Evolutionary conservation across 2,888 invertebrate species (phyloP), one percentile per base, ranked within the genome.

Genomic region (Apomyelois bistriatella): DNA sequence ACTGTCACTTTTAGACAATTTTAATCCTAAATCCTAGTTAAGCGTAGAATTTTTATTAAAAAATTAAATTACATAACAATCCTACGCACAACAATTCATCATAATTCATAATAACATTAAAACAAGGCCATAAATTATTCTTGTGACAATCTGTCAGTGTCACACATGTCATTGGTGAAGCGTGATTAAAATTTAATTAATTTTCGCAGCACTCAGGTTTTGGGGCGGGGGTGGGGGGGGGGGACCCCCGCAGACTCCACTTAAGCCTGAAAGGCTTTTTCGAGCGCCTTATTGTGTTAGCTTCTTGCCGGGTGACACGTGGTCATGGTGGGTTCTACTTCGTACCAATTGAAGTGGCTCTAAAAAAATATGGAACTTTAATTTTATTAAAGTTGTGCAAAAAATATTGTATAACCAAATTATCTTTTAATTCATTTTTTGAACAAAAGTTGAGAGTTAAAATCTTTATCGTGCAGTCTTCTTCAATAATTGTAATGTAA

Each of bases 181-280:
- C 52, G 52, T 55, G 52, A 58, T 56, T 55, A 52, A 54, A 58
- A 58, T 55, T 55, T 58, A 58, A 58, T 58, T 58, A 58, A 54
- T 55, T 32, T 32, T 51, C 55, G 38, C 12, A 13, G 43, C 43
- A 43, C 43, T 43, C 43, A 30, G 12, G 28, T 32, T 32, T 7
- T 7, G 10, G 32, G 32, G 38, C 36, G 5, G 36, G 36, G 3
- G n/a, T n/a, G n/a, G 1, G 43, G 9, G 17, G 0, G 13, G 15
- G 47, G 41, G 47, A 28, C 28, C 46, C 52, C 32, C 50, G 7
- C 22, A 43, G n/a, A 28, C 35, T 41, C 47, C 40, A 41, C 36
- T 48, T 47, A 13, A n/a, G 13, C n/a, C 43, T 43, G 28, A 43
- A 12, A 48, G 22, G 53, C 48, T 42, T 49, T 53, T 43, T 30